Evolutionary conservation across 2,888 invertebrate genomes (phyloP).

Genomic region (Pherbina coryleti): DNA sequence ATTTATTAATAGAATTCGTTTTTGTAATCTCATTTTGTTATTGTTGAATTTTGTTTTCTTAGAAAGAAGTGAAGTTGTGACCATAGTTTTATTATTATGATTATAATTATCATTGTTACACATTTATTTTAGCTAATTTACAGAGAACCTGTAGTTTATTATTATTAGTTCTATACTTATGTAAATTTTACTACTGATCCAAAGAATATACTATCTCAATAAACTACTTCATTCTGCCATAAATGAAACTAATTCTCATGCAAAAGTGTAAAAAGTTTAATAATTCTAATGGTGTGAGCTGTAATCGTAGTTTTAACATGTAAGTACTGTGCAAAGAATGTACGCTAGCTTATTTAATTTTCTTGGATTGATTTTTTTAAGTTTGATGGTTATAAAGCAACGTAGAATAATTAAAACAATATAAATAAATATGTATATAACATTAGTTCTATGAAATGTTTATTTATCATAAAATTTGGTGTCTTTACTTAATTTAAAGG

Average conservation of each 20-base stretch:
- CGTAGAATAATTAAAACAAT: background rate
- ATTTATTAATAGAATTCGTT: background rate
- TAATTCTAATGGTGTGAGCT: background rate
- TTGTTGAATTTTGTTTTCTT: conserved; percentile 2
- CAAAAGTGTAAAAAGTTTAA: background rate
- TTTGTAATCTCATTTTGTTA: background rate
- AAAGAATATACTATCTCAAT: conserved; percentile 29
- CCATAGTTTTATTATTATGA: conserved; percentile 18
- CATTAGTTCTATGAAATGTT: conserved; percentile 18
- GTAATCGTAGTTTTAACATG: background rate
- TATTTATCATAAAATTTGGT: conserved; percentile 21
- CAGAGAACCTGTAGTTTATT: background rate
- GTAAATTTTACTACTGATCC: conserved; percentile 24
- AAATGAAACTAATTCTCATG: background rate
- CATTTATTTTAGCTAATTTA: conserved; percentile 35
- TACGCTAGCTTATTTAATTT: too few relatives aligned
- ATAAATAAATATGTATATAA: background rate
- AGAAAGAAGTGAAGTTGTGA: background rate
- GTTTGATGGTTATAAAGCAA: too few relatives aligned
- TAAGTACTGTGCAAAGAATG: background rate
- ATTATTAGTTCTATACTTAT: conserved; percentile 24
- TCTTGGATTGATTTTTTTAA: background rate
- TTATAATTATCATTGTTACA: conserved; percentile 27
- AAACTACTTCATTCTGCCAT: conserved; percentile 33
- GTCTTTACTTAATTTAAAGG: conserved; percentile 2